phyloP scores from a whole-genome alignment of 2,113 vertebrate species.

The Hirundichthys speculiger region DNA sequence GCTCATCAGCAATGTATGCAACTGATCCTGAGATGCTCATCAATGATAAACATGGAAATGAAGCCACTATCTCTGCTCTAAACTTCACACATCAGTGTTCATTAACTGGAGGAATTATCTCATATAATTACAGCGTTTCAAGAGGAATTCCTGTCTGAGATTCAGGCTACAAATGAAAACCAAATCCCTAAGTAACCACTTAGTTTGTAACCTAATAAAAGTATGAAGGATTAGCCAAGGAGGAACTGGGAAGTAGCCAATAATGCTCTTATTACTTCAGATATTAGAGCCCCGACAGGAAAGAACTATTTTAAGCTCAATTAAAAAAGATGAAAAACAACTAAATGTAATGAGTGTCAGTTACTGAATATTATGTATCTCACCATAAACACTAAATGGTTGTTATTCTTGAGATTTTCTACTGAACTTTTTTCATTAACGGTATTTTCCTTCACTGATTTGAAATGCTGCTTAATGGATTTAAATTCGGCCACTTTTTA shows the following conservation, averaged over 20 bases:
- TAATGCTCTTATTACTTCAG: not conserved
- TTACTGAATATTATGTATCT: too few species aligned
- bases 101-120: conserved; percentile 36
- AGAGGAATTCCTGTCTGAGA: conserved; percentile 18
- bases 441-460: too few species aligned
- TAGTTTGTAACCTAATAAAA: conserved; percentile 6
- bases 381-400: too few species aligned
- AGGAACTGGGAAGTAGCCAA: not conserved
- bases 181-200: conserved; percentile 17
- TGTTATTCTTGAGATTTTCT: too few species aligned
- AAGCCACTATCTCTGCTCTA: conserved; percentile 31
- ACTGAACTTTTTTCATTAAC: too few species aligned
- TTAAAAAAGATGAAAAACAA: not conserved
- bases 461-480: too few species aligned
- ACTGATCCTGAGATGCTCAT: conserved; percentile 14
- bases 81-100: conserved; percentile 49
- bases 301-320: not conserved
- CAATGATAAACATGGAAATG: conserved; percentile 36
- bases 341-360: not conserved
- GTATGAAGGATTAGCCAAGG: not conserved
- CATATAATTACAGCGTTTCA: conserved; percentile 24
- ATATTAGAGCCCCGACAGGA: not conserved
- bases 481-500: too few species aligned
- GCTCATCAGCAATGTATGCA: conserved; percentile 12
- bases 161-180: conserved; percentile 28